phyloP scores from a whole-genome alignment of 2,888 invertebrate species.

The Esperia sulphurella region DNA sequence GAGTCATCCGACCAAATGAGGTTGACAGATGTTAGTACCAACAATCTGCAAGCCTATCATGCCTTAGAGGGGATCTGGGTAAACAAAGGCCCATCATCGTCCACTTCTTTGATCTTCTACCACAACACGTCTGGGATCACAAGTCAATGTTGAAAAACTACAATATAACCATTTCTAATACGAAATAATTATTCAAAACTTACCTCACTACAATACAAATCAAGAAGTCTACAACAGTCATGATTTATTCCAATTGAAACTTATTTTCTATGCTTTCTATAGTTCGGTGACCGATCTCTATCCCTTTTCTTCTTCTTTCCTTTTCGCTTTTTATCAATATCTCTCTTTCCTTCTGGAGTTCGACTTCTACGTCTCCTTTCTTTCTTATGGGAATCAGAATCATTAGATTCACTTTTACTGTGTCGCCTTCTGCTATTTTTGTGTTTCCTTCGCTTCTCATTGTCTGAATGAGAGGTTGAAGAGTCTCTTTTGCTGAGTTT shows the following conservation, averaged over 20 bases:
- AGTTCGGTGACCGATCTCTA: slow-evolving; percentile 72
- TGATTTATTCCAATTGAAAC: slow-evolving; percentile 23
- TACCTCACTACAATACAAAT: background rate
- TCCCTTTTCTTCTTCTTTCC: slow-evolving; percentile 77
- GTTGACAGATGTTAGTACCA: no score
- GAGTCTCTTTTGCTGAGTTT: slow-evolving; percentile 27
- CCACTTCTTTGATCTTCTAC: no score
- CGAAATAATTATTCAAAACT: no score
- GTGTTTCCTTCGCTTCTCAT: slow-evolving; percentile 32
- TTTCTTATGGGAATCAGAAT: slow-evolving; percentile 29
- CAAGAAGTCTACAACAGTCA: slow-evolving; percentile 6
- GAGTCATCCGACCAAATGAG: no score
- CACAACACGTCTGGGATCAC: no score
- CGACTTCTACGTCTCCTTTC: slow-evolving; percentile 52
- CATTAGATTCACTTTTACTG: slow-evolving; percentile 39
- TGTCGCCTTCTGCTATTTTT: slow-evolving; percentile 37
- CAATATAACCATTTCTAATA: no score
- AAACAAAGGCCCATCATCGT: no score
- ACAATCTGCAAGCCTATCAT: no score
- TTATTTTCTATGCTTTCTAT: slow-evolving; percentile 71
- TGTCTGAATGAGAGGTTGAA: slow-evolving; percentile 9
- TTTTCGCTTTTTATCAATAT: slow-evolving; percentile 78
- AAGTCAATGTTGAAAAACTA: no score
- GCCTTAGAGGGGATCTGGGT: no score
- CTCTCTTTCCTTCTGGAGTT: slow-evolving; percentile 60